phyloP scores from a whole-genome alignment of 2,888 invertebrate species.

The Podotricha telesiphe region DNA sequence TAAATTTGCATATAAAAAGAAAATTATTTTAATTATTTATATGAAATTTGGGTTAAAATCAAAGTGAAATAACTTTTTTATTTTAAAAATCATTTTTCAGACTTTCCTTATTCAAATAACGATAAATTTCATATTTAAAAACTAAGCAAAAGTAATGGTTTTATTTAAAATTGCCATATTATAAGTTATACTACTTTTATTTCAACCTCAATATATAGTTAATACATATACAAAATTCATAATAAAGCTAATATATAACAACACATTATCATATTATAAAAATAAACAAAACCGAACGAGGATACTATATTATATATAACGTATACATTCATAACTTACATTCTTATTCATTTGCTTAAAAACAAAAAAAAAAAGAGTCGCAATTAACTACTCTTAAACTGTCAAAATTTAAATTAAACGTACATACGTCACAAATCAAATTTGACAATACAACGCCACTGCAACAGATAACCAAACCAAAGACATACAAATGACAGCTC shows the following conservation, averaged over 20 bases:
- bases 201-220: neutral
- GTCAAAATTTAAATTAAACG: neutral
- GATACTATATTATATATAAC: constrained; percentile 11
- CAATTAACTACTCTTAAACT: neutral
- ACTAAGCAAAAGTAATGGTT: neutral
- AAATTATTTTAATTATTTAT: no score
- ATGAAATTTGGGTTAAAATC: no score
- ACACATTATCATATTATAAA: neutral
- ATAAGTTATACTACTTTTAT: neutral
- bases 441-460: neutral
- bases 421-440: neutral
- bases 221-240: no score
- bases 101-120: no score
- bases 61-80: no score
- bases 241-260: neutral
- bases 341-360: neutral
- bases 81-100: no score
- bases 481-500: neutral
- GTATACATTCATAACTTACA: constrained; percentile 18
- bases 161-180: neutral
- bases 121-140: no score
- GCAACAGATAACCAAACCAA: neutral
- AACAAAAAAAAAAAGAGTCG: neutral
- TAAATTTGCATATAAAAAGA: no score
- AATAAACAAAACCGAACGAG: constrained; percentile 11